Base-by-base conservation (phyloP, 2,888 invertebrate species). In the Orchestes rusci region DNA sequence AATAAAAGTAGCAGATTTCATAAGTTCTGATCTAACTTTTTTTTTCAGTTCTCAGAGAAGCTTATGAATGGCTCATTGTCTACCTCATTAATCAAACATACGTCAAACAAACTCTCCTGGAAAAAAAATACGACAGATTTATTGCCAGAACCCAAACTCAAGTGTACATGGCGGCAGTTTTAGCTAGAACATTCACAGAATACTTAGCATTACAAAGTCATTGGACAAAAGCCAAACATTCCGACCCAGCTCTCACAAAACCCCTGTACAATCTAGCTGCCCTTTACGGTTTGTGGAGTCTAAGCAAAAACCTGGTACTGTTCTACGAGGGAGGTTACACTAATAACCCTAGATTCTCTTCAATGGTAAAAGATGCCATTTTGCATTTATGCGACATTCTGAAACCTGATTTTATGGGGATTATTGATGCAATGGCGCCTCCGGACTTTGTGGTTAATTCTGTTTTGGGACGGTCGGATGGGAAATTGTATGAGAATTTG, bases 381-480 rank as follows among this genome's bases (percentile, higher is more conserved):
- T 62, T 89, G 52, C 70, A 75, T 36, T 67, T 84, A 50, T 92
- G 91, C 62, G 64, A 62, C 0, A 72, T 74, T 12, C 59, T 92
- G n/a, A 86, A 85, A 67, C 73, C 77, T 7, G 84, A 90, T 28
- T 75, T 84, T 1, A 79, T 93, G 1, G 70, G 80, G 2, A 75
- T 93, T 2, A 86, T 83, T 2, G 94, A 95, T 65, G 84, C 84
- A 18, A 72, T 94, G 17, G 86, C 93, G 2, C 91, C 91, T 1
- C 85, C 93, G 0, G 94, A 94, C 70, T 92, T 86, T 64, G 80
- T 91, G 23, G 71, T 94, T 10, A 86, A 91, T 68, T 93, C 93
- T 0, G 82, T 86, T 23, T 73, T 94, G 13, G 94, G 88, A 39
- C 77, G 73, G 60, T 82, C 90, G 18, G 87, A 93, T 71, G 94